These are phyloP conservation scores for Tetragnatha montana DNA, from an alignment of 2,888 invertebrate genomes.

Conservation along the genomic window DNA sequence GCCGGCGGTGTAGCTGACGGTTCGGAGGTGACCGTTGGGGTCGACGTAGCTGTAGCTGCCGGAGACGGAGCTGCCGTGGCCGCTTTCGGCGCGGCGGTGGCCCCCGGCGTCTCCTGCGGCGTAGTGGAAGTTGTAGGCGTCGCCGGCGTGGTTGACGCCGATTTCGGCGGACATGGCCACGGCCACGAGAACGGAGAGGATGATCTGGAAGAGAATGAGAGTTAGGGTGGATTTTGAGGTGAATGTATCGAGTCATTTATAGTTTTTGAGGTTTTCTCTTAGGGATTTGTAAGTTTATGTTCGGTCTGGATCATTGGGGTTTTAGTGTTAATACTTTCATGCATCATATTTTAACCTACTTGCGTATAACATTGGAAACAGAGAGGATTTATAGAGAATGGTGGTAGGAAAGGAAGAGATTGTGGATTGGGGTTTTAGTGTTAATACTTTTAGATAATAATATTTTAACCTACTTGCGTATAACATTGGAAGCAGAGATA, in stretches of 20 bases:
- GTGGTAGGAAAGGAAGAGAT: too few species aligned
- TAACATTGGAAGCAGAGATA: too few species aligned
- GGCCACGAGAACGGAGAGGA: constrained; percentile 46
- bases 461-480: too few species aligned
- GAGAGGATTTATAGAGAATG: too few species aligned
- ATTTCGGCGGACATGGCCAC: constrained; percentile 60
- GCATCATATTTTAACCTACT: too few species aligned
- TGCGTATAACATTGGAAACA: too few species aligned
- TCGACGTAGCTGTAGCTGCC: constrained; percentile 71
- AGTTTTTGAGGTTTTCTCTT: too few species aligned
- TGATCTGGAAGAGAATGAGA: constrained; percentile 33
- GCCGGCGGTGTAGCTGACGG: constrained; percentile 68
- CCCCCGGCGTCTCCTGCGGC: constrained; percentile 60
- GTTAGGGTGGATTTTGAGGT: background rate
- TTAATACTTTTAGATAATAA: too few species aligned
- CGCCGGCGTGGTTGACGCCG: constrained; percentile 52
- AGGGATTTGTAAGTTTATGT: too few species aligned
- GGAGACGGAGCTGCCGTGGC: constrained; percentile 52
- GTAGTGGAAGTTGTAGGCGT: constrained; percentile 65
- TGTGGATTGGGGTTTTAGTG: too few species aligned
- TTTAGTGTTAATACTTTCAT: too few species aligned
- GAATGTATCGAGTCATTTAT: background rate
- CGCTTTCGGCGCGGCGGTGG: constrained; percentile 51
- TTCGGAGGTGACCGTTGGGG: constrained; percentile 66
- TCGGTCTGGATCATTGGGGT: too few species aligned